Conservation (phyloP, 2,888 invertebrate species). For the Zeuzera pyrina region DNA sequence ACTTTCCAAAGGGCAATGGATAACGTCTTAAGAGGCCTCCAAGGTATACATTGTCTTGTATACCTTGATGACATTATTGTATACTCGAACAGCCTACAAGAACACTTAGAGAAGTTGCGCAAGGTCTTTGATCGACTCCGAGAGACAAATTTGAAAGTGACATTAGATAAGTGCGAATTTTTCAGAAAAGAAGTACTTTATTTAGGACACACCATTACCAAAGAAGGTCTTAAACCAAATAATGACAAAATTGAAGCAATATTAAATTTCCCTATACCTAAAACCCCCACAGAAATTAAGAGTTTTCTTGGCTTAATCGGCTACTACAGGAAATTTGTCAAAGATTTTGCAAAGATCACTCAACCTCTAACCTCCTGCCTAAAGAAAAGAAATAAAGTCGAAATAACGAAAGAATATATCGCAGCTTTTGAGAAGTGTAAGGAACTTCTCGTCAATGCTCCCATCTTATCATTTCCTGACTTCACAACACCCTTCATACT, state of each 20-base stretch:
- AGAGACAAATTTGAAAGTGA: slow-evolving; percentile 21
- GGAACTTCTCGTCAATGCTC: slow-evolving; percentile 12
- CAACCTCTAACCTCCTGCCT: slow-evolving; percentile 20
- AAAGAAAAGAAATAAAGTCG: slow-evolving; percentile 14
- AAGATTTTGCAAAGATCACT: slow-evolving; percentile 17
- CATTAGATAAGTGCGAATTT: slow-evolving; percentile 23
- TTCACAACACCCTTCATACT: slow-evolving; percentile 18
- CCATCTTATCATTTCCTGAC: slow-evolving; percentile 16
- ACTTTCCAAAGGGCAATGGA: slow-evolving; percentile 26
- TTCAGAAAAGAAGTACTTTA: slow-evolving; percentile 17
- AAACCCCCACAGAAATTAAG: slow-evolving; percentile 12
- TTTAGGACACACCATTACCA: slow-evolving; percentile 15
- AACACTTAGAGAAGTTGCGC: no score
- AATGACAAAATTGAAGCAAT: slow-evolving; percentile 9
- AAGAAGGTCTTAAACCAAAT: slow-evolving; percentile 9
- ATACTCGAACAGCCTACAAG: no score
- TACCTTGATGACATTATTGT: no score
- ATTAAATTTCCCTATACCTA: slow-evolving; percentile 10
- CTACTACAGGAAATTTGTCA: slow-evolving; percentile 29
- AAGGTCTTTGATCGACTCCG: no score
- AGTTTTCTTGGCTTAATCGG: slow-evolving; percentile 26
- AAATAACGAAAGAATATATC: slow-evolving; percentile 12
- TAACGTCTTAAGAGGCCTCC: slow-evolving; percentile 20
- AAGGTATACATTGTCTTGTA: no score
- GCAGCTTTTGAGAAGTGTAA: slow-evolving; percentile 14